Base-by-base conservation (phyloP, 1,140 invertebrate species). In the Heliconius nattereri region DNA sequence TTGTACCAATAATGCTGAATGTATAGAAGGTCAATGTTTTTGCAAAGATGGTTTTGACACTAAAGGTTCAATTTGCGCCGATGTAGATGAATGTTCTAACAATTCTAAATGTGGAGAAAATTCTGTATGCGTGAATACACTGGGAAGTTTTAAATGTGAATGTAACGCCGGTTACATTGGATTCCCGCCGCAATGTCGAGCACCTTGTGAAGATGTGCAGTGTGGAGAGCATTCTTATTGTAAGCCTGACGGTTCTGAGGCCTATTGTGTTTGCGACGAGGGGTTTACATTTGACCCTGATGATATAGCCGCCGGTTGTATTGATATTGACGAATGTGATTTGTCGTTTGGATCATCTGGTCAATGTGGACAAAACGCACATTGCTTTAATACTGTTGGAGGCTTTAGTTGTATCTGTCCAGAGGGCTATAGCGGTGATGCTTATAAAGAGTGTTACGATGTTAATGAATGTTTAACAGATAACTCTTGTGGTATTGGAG, bases 311-410 rank as follows among this genome's bases (percentile, higher is more conserved):
- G 97, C 97, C 57, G 98, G 98, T 78, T 99, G 98, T 89, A 96
- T 98, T 78, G 98, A 99, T 93, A 97, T 99, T 80, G 96, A 99
- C 90, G 99, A 99, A 95, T 99, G 99, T 90, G 97, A 98, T 85
- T 94, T 94, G 52, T 90, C 96, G 16, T 96, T 97, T 85, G 98
- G 97, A 76, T 96, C 96, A 9, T 97, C 96, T 60, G 98, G 98
- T 81, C 95, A 97, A 78, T 99, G 98, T 92, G 98, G 98, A 20
- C 93, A 95, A 80, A 98, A 98, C 90, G 97, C 98, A 9, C 90
- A 96, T n/a, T 99, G 98, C 90, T 96, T 96, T 7, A 99, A 99
- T 87, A 96, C 95, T 1, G 96, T 96, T 9, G 98, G 98, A 75
- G 96, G 96, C 81, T 96, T 97, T 85, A 95, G 92, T n/a, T 98